Base-by-base conservation (phyloP, 1,140 invertebrate genomes). In the Listronotus bonariensis region DNA sequence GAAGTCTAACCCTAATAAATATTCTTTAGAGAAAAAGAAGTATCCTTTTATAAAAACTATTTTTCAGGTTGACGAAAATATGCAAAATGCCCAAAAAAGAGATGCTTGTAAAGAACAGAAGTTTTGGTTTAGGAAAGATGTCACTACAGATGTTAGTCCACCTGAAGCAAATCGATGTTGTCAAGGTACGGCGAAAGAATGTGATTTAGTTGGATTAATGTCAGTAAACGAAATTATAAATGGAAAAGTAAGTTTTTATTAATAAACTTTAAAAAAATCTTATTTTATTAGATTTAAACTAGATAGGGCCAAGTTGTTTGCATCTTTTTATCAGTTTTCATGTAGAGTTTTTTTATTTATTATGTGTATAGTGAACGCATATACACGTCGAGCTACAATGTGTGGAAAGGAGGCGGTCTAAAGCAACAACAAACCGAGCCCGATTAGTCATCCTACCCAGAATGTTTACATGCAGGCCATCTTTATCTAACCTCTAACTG, bases 181-280 rank as follows among this genome's bases (percentile, higher is more conserved):
- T 42, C 71, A 15, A 40, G 62, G 62, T 7, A 67, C 55, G 11
- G 34, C 3, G 11, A 68, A 74, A 72, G 68, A 78, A 65, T 78
- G 80, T 46, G 83, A 86, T 70, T 81, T 86, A 53, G 89, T 85
- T 73, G 83, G 84, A 4, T 82, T 88, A 69, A 92, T 99, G 87
- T 92, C 92, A 3, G 87, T 98, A 49, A 87, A 97, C 80, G 95
- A 99, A 82, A 99, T 99, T 71, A 92, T 99, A 55, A 98, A 99
- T 82, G 97, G 97, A 74, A 97, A 95, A 83, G 93, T 95, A 79
- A 71, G 42, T 61, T 17, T 54, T 20, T 6, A 26, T 18, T 11
- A 15, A 3, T 48, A 11, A 11, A 48, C 58, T 1, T 26, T 26
- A 3, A 45, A 17, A 52, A 3, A 48, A 48, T 18, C 10, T 4